phyloP scores from a whole-genome alignment of 2,888 invertebrate genomes.

The Sesia apiformis region DNA sequence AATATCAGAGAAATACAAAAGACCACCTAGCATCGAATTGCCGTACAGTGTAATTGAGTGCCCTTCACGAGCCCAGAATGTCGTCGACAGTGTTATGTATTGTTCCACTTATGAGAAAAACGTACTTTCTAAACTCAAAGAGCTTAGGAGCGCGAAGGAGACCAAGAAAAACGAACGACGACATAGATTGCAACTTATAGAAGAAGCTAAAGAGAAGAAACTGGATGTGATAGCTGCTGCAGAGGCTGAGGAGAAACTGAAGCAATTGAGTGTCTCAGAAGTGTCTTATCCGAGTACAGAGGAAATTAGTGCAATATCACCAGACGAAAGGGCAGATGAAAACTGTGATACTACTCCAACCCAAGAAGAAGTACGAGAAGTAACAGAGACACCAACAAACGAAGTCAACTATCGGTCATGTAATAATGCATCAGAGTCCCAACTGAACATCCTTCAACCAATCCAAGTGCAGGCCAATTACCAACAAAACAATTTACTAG shows the following conservation, averaged over 20 bases:
- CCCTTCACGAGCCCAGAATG: conserved; percentile 46
- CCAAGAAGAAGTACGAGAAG: conserved; percentile 28
- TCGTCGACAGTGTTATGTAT: conserved; percentile 67
- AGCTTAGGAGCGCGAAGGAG: conserved; percentile 80
- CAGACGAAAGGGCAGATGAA: conserved; percentile 59
- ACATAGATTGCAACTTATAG: conserved; percentile 74
- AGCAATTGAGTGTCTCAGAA: conserved; percentile 72
- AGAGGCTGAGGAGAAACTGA: conserved; percentile 66
- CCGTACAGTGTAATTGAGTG: conserved; percentile 59
- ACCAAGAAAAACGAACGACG: conserved; percentile 76
- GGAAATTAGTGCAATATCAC: conserved; percentile 72
- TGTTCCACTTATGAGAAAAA: conserved; percentile 81
- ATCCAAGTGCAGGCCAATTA: conserved; percentile 53
- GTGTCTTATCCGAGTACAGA: conserved; percentile 77
- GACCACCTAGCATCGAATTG: conserved; percentile 78
- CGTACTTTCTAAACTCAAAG: conserved; percentile 80
- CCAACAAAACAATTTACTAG: conserved; percentile 46
- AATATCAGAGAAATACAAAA: conserved; percentile 90
- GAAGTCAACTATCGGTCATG: conserved; percentile 28
- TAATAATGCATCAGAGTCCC: conserved; percentile 33
- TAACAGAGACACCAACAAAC: conserved; percentile 15
- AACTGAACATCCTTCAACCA: conserved; percentile 56
- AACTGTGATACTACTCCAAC: conserved; percentile 41
- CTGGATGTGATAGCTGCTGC: conserved; percentile 66
- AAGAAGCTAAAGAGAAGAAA: conserved; percentile 71